Evolutionary conservation across 2,797 vertebrate genomes (phyloP), one percentile per base, ranked within the genome.

Genomic region (Protosalanx chinensis): DNA sequence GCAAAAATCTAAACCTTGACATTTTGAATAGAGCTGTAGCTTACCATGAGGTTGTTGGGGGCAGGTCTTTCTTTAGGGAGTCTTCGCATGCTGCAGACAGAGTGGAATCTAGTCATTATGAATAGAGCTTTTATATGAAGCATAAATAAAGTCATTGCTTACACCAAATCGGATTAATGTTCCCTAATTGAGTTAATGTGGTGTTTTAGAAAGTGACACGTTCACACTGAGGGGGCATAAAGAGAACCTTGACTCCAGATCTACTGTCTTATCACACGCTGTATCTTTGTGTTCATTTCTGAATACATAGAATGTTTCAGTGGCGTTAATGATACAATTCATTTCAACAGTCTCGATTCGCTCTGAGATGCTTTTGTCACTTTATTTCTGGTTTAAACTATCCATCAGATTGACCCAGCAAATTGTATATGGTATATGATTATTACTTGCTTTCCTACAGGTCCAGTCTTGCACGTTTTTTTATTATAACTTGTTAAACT

Each of bases 31-130:
- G 30, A 20, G 4, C 57, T 70, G 74, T 80, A 72, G 93, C 96
- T 97, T 82, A 98, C 97, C 98, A 98, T 97, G 76, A 99, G 87
- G 85, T 98, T 96, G 88, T 98, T 98, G 0, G 98, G 97, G 13
- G 97, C 95, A 10, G 97, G 97, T 33, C 97, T 94, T 84, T 98
- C 98, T 91, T 97, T 98, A 7, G 97, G 96, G 69, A 94, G 95
- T 71, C 98, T 96, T 64, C 92, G 92, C 97, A 98, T 98, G 89
- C 97, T 98, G 82, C 5, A 65, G 76, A 73, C 63, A 74, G 67
- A 85, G 58, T 81, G 76, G 46, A 67, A 46, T 13, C 41, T 3
- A 46, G 41, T 46, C 41, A 46, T 13, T 12, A 13, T 46, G 10
- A 46, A 41, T 10, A 41, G 10, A 41, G 7, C 37, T 41, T 41